Evolutionary conservation across 2,888 invertebrate genomes (phyloP).

Genomic region (Venustoraphidia nigricollis): DNA sequence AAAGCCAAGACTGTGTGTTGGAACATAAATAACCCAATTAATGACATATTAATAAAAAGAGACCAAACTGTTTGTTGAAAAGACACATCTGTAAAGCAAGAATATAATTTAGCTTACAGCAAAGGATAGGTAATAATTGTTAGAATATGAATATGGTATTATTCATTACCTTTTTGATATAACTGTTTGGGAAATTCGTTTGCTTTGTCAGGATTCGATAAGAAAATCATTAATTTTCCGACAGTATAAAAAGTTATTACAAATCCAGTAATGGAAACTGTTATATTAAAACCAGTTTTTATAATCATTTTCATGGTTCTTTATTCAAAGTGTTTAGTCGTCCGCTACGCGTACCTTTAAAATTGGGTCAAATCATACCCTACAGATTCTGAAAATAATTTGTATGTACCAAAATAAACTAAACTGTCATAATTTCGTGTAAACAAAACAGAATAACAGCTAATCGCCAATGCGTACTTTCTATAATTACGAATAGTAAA

Average conservation of each 20-base stretch:
- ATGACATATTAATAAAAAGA: constrained; percentile 28
- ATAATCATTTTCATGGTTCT: constrained; percentile 1
- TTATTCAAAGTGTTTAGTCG: too few species aligned
- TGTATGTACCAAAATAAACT: too few species aligned
- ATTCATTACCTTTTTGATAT: too few species aligned
- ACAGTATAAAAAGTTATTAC: constrained; percentile 34
- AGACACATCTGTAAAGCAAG: neutral
- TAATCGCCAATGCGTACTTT: too few species aligned
- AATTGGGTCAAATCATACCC: too few species aligned
- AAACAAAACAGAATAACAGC: too few species aligned
- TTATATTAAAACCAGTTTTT: constrained; percentile 16
- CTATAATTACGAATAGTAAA: too few species aligned
- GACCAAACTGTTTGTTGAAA: constrained; percentile 12
- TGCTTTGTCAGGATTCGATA: constrained; percentile 30
- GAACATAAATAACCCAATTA: constrained; percentile 35
- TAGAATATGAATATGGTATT: too few species aligned
- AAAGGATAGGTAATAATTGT: neutral
- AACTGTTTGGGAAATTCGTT: constrained; percentile 12
- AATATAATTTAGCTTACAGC: neutral
- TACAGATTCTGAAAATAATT: too few species aligned
- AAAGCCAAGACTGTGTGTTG: constrained; percentile 41
- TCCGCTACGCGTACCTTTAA: too few species aligned
- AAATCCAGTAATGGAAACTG: constrained; percentile 28
- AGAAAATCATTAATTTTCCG: constrained; percentile 35
- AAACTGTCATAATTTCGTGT: too few species aligned